Conservation (phyloP, 2,113 vertebrate genomes). For the Reinhardtius hippoglossoides region DNA sequence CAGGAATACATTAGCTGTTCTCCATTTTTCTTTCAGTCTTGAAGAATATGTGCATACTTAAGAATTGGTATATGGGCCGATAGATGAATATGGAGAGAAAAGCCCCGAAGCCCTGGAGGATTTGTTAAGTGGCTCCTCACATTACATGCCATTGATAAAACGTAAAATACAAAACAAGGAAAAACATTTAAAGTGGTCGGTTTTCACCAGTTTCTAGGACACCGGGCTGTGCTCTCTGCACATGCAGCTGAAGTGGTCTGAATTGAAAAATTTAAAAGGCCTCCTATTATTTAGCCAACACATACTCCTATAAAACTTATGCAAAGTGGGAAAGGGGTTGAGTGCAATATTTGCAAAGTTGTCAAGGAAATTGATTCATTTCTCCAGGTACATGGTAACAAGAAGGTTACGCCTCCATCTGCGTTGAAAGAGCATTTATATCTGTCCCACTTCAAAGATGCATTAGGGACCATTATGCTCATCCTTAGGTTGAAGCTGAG, state of each 20-base stretch:
- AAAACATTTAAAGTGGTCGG: constrained; percentile 35
- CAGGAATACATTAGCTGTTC: not conserved
- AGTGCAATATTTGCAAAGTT: constrained; percentile 57
- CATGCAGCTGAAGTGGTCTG: constrained; percentile 69
- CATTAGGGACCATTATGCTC: constrained; percentile 35
- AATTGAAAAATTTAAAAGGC: constrained; percentile 59
- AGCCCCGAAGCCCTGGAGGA: not conserved
- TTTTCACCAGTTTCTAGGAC: constrained; percentile 48
- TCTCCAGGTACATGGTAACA: constrained; percentile 71
- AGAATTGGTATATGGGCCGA: not conserved
- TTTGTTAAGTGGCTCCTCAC: constrained; percentile 18
- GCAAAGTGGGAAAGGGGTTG: constrained; percentile 41
- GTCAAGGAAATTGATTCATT: constrained; percentile 69
- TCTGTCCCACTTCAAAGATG: constrained; percentile 63
- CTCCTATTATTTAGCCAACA: constrained; percentile 56
- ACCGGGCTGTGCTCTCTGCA: constrained; percentile 27
- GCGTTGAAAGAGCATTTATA: constrained; percentile 73
- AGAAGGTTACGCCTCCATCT: constrained; percentile 65
- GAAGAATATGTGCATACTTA: not conserved
- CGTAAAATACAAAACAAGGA: constrained; percentile 15
- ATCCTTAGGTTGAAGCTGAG: constrained; percentile 8
- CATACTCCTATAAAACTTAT: constrained; percentile 44
- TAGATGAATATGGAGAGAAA: constrained; percentile 43
- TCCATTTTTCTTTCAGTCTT: not conserved
- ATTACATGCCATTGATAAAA: constrained; percentile 29